phyloP scores from a whole-genome alignment of 1,140 invertebrate genomes.

The Drosophila leontia region DNA sequence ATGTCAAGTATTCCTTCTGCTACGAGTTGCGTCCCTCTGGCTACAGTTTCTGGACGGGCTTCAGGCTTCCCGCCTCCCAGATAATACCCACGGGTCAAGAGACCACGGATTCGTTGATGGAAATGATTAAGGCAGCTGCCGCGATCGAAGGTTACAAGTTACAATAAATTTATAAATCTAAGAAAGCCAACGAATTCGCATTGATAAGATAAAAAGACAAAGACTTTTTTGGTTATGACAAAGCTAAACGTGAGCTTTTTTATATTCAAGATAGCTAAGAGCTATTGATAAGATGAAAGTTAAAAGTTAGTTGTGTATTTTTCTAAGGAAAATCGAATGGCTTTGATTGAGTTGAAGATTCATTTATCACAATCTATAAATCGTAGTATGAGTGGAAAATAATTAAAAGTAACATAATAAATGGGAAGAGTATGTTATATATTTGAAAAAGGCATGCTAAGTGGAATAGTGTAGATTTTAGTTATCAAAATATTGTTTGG shows the following conservation, averaged over 20 bases:
- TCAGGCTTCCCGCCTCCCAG: constrained; percentile 89
- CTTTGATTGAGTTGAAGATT: background rate
- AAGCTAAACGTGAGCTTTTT: background rate
- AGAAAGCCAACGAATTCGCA: too few relatives aligned
- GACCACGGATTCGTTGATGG: constrained; percentile 84
- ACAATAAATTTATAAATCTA: constrained; percentile 15
- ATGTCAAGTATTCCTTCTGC: constrained; percentile 89
- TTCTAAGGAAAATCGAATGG: background rate
- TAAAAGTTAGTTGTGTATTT: background rate
- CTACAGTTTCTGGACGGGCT: constrained; percentile 87
- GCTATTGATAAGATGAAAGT: constrained; percentile 8
- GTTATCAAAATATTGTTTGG: background rate
- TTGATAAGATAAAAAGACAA: constrained; percentile 17
- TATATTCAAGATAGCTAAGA: background rate
- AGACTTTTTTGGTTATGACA: constrained; percentile 10
- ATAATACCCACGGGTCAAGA: constrained; percentile 87
- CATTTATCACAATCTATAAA: background rate
- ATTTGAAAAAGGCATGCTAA: background rate
- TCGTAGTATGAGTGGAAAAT: background rate
- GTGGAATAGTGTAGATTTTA: background rate
- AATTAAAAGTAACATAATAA: background rate
- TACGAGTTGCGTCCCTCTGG: constrained; percentile 89
- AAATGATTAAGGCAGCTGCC: constrained; percentile 77
- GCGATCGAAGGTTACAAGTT: constrained; percentile 33
- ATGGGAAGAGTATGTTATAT: background rate